These are phyloP conservation scores for Microtus richardsoni DNA, from an alignment of 2,113 vertebrate species.

Conservation along the genomic window DNA sequence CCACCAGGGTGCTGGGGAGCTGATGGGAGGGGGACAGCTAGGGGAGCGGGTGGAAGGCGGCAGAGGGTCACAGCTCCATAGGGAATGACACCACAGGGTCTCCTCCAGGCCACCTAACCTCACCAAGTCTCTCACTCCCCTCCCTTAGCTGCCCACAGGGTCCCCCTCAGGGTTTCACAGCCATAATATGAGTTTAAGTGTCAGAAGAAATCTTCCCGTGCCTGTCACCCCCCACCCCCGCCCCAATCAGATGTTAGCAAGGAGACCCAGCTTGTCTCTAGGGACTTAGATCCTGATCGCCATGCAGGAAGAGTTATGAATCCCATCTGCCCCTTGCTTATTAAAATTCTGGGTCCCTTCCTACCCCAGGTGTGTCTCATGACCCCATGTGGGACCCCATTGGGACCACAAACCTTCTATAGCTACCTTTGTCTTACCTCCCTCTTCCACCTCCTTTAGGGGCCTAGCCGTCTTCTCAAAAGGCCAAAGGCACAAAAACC, in stretches of 20 bases:
- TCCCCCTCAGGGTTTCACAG: background rate
- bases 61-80: background rate
- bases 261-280: background rate
- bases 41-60: accelerated
- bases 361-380: background rate
- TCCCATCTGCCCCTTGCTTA: background rate
- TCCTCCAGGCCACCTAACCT: background rate
- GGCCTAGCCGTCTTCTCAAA: background rate
- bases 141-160: background rate
- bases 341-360: background rate
- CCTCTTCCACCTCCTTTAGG: background rate
- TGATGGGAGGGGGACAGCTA: background rate
- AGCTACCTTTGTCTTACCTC: background rate
- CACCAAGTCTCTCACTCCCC: background rate
- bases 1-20: conserved; percentile 65
- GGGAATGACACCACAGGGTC: background rate
- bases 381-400: background rate
- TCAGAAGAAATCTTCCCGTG: background rate
- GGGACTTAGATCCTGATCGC: background rate
- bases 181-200: background rate
- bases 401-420: background rate
- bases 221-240: background rate
- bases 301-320: background rate
- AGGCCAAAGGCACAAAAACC: background rate
- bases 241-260: background rate